phyloP scores from a whole-genome alignment of 1,140 invertebrate species.

The Himalopsyche phryganea region DNA sequence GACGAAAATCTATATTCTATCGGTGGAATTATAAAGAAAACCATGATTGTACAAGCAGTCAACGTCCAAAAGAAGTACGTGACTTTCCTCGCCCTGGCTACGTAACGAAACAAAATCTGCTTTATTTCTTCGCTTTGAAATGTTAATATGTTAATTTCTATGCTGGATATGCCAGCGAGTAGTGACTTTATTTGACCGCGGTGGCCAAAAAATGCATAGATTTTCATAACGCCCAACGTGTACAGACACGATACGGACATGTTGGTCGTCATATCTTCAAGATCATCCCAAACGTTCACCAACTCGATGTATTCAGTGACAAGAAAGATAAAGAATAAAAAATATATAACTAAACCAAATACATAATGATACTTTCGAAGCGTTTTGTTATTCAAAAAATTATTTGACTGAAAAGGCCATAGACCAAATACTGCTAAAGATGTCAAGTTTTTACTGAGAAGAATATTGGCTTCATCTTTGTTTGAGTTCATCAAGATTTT shows the following conservation, averaged over 20 bases:
- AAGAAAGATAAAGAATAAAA: neutral
- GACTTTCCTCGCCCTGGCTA: slow-evolving; percentile 7
- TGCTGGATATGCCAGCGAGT: slow-evolving; percentile 6
- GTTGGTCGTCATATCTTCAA: slow-evolving; percentile 30
- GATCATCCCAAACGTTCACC: slow-evolving; percentile 24
- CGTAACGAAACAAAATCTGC: slow-evolving; percentile 9
- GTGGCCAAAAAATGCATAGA: slow-evolving; percentile 22
- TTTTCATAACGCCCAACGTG: slow-evolving; percentile 18
- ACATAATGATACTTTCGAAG: too few species aligned
- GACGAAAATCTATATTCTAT: slow-evolving; percentile 26
- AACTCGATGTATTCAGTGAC: neutral
- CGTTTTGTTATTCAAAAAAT: neutral
- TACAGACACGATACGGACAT: slow-evolving; percentile 25
- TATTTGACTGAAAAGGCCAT: neutral
- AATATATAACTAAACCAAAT: neutral
- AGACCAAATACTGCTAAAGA: neutral
- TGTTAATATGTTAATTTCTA: slow-evolving; percentile 22
- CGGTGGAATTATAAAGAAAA: slow-evolving; percentile 24
- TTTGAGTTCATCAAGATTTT: too few species aligned
- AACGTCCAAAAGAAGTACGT: slow-evolving; percentile 23
- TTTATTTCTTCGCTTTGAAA: slow-evolving; percentile 11
- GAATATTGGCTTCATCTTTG: slow-evolving; percentile 1
- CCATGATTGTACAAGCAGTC: slow-evolving; percentile 14
- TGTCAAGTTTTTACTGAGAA: neutral
- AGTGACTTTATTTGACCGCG: slow-evolving; percentile 15